These are phyloP conservation scores for Ichneumoninae sp. DNA, from an alignment of 2,888 invertebrate genomes.

Conservation along the genomic window DNA sequence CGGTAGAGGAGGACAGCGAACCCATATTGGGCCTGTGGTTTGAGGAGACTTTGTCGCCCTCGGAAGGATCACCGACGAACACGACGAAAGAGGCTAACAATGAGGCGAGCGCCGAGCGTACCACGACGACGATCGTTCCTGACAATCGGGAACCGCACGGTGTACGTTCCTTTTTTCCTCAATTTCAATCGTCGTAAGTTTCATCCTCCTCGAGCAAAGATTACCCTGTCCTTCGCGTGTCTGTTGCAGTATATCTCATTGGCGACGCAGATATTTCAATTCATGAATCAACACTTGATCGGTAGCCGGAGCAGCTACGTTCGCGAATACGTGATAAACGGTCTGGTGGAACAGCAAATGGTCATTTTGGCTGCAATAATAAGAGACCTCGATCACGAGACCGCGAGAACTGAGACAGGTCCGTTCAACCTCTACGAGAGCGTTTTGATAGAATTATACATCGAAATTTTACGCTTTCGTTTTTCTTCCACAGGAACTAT, in stretches of 20 bases:
- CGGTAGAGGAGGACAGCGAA: slow-evolving; percentile 91
- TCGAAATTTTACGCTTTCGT: background rate
- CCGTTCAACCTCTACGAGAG: slow-evolving; percentile 31
- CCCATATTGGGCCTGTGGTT: slow-evolving; percentile 97
- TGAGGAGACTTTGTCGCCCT: slow-evolving; percentile 95
- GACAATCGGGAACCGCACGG: slow-evolving; percentile 92
- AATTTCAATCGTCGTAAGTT: slow-evolving; percentile 24
- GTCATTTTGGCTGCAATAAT: slow-evolving; percentile 94
- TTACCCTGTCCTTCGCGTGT: slow-evolving; percentile 2
- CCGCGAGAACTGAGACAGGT: slow-evolving; percentile 92
- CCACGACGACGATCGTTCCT: slow-evolving; percentile 88
- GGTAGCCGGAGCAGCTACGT: slow-evolving; percentile 90
- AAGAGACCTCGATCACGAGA: slow-evolving; percentile 95
- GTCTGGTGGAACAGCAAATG: slow-evolving; percentile 95
- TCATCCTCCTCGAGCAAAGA: slow-evolving; percentile 1
- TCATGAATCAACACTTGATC: slow-evolving; percentile 93
- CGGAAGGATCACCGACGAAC: slow-evolving; percentile 87
- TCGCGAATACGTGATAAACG: slow-evolving; percentile 88
- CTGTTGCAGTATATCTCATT: slow-evolving; percentile 91
- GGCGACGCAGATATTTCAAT: slow-evolving; percentile 94
- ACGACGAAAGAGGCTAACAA: slow-evolving; percentile 85
- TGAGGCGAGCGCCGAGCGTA: slow-evolving; percentile 85
- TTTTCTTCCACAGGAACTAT: slow-evolving; percentile 86
- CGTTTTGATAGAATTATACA: background rate
- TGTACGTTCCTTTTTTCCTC: slow-evolving; percentile 80